These are phyloP conservation scores for Elymnias hypermnestra DNA, from an alignment of 1,140 invertebrate genomes.

Conservation along the genomic window DNA sequence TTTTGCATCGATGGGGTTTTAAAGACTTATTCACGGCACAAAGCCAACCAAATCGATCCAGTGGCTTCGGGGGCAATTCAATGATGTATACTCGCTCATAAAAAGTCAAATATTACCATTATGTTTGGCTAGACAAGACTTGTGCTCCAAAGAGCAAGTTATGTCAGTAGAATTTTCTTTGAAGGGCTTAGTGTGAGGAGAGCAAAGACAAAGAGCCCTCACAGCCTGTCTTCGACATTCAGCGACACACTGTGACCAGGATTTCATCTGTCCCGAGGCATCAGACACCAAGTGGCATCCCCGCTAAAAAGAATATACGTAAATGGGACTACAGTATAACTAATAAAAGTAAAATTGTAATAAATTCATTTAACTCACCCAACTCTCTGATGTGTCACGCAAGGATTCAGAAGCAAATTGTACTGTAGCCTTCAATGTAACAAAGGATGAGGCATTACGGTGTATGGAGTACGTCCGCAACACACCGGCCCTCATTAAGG, in stretches of 20 bases:
- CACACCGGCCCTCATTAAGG: slow-evolving; percentile 26
- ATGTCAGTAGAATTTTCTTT: background rate
- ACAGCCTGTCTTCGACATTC: slow-evolving; percentile 30
- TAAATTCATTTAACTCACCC: no score
- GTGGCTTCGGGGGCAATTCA: no score
- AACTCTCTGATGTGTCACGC: slow-evolving; percentile 19
- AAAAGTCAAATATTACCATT: slow-evolving; percentile 18
- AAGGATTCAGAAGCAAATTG: slow-evolving; percentile 15
- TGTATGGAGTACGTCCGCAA: slow-evolving; percentile 24
- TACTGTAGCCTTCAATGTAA: slow-evolving; percentile 16
- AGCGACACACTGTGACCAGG: slow-evolving; percentile 23
- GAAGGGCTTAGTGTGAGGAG: slow-evolving; percentile 24
- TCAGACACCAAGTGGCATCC: slow-evolving; percentile 18
- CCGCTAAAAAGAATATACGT: no score
- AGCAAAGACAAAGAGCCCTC: slow-evolving; percentile 34
- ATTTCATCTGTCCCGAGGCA: background rate
- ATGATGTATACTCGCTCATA: background rate
- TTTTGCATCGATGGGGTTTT: no score
- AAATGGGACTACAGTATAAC: no score
- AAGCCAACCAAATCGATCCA: background rate
- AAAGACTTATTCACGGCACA: no score
- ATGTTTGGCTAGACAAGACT: slow-evolving; percentile 37
- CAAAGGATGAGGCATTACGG: slow-evolving; percentile 22
- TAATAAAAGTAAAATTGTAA: no score
- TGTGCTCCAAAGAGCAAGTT: slow-evolving; percentile 30